These are phyloP conservation scores for Tragopan temminckii DNA, from an alignment of 2,797 vertebrate species.

Conservation along the genomic window DNA sequence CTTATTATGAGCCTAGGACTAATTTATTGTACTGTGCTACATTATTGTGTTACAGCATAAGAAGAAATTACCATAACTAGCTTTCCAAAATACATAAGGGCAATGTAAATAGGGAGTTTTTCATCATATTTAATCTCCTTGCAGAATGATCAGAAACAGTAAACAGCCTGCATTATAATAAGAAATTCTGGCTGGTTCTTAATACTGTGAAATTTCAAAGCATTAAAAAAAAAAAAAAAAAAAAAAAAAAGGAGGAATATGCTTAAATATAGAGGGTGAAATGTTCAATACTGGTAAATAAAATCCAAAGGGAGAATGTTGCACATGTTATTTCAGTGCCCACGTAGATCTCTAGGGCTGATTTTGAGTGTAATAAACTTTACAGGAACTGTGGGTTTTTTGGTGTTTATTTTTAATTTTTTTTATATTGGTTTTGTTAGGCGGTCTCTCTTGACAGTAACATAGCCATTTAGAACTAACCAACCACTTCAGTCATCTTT, in stretches of 20 bases:
- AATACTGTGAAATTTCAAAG: not conserved
- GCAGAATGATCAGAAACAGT: not conserved
- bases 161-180: not conserved
- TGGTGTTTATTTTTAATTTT: not conserved
- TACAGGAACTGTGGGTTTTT: not conserved
- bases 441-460: not conserved
- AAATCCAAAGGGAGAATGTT: not conserved
- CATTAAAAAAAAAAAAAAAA: not conserved
- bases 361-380: not conserved
- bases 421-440: not conserved
- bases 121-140: not conserved
- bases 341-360: not conserved
- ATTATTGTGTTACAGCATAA: not conserved
- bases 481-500: not conserved
- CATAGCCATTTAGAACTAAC: not conserved
- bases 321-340: not conserved
- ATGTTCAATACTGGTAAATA: not conserved
- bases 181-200: not conserved
- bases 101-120: not conserved
- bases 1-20: not conserved
- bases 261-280: not conserved
- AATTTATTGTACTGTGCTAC: not conserved
- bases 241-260: not conserved
- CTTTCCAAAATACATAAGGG: not conserved
- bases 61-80: not conserved